These are phyloP conservation scores for Hoplostethus mediterraneus DNA, from an alignment of 2,797 vertebrate genomes.

Conservation along the genomic window DNA sequence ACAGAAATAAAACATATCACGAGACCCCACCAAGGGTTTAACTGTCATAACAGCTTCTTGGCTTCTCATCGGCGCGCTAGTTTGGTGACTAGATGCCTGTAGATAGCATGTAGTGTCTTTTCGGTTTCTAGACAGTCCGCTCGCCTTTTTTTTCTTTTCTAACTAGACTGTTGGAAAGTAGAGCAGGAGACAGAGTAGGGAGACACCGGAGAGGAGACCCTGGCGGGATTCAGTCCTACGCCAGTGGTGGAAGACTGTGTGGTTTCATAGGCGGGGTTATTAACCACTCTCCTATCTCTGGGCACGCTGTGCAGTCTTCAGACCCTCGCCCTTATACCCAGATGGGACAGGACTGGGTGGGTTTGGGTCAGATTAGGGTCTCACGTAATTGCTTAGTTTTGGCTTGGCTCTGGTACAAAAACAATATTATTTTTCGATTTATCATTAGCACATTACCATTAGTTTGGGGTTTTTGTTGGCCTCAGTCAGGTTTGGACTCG, in stretches of 20 bases:
- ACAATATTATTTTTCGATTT: neutral
- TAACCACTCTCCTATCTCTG: neutral
- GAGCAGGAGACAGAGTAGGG: too few relatives aligned
- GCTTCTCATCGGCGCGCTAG: conserved; percentile 8
- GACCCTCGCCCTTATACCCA: neutral
- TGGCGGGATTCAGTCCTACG: neutral
- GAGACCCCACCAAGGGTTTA: conserved; percentile 7
- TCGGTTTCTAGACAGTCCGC: neutral
- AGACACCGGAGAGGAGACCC: neutral
- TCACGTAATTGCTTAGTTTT: conserved; percentile 9
- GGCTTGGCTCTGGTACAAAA: neutral
- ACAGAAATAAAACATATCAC: conserved; percentile 13
- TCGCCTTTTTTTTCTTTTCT: too few relatives aligned
- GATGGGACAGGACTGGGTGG: neutral
- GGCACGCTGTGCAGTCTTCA: neutral
- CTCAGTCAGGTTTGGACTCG: neutral
- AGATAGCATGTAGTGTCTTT: conserved; percentile 1
- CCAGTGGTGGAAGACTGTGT: neutral
- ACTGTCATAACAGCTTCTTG: conserved; percentile 36
- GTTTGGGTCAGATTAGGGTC: neutral
- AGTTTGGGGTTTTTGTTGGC: neutral
- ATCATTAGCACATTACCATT: conserved; percentile 5
- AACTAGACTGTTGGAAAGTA: neutral
- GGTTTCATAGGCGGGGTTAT: neutral
- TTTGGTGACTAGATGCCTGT: neutral